A percentile compares a stretch with the other conserved stretches of the same genome.
Evolutionary conservation across 2,888 invertebrate genomes (phyloP).

Genomic region (Nezara viridula): DNA sequence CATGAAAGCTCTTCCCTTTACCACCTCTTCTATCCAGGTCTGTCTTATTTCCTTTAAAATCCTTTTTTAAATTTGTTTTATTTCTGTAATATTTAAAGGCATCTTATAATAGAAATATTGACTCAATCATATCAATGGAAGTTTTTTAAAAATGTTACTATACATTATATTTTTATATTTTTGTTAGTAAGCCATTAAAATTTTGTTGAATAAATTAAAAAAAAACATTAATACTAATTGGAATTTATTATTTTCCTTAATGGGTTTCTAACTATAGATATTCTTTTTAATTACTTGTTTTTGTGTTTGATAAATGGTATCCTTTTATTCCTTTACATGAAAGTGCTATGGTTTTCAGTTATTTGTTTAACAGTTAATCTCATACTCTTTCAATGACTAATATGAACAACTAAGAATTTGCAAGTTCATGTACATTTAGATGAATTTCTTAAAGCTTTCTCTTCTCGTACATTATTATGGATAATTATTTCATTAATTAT

Average conservation of each 20-base stretch:
- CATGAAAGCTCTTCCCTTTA: constrained; percentile 17
- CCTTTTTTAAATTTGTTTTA: background rate
- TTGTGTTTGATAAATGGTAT: too few species aligned
- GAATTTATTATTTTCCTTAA: background rate
- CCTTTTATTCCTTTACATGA: too few species aligned
- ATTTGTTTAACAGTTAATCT: background rate
- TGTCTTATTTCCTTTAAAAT: background rate
- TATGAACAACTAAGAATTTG: background rate
- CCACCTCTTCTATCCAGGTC: constrained; percentile 14
- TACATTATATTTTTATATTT: background rate
- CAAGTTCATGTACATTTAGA: background rate
- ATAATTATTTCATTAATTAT: too few species aligned
- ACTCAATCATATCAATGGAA: background rate
- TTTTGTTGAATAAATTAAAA: background rate
- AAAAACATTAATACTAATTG: background rate
- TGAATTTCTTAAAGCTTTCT: background rate
- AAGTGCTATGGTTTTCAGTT: too few species aligned
- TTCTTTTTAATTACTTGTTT: too few species aligned
- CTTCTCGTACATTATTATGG: background rate
- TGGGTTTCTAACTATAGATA: background rate
- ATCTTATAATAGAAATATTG: background rate
- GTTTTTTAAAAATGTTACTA: background rate
- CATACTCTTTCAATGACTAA: background rate
- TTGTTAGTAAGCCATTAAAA: background rate
- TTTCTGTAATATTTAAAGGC: background rate